Conservation (phyloP, 2,888 invertebrate genomes). For the Drosophila testacea region DNA sequence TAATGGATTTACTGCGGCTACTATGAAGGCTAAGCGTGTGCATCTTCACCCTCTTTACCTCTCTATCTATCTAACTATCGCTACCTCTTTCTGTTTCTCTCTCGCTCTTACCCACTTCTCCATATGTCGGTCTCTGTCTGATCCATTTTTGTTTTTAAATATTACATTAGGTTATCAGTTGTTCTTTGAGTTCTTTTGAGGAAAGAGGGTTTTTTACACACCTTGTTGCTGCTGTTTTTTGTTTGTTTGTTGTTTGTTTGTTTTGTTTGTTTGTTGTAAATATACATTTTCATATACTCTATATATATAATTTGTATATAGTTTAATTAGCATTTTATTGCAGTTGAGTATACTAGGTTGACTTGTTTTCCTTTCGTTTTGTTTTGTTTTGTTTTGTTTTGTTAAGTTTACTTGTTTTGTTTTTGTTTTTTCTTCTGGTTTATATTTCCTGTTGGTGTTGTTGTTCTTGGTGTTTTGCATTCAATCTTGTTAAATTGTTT, state of each 20-base stretch:
- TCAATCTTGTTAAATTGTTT: slow-evolving; percentile 20
- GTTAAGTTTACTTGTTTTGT: neutral
- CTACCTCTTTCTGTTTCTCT: slow-evolving; percentile 1
- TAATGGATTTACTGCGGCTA: slow-evolving; percentile 47
- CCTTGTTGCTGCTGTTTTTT: slow-evolving; percentile 20
- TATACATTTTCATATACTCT: slow-evolving; percentile 70
- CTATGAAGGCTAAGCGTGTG: slow-evolving; percentile 52
- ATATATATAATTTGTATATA: slow-evolving; percentile 66
- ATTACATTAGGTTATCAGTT: slow-evolving; percentile 2
- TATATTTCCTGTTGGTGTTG: slow-evolving; percentile 21
- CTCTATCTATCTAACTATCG: slow-evolving; percentile 4
- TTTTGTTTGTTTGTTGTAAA: slow-evolving; percentile 54
- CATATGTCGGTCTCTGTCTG: slow-evolving; percentile 18
- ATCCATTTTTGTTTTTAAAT: slow-evolving; percentile 13
- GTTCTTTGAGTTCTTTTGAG: slow-evolving; percentile 5
- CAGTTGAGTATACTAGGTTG: slow-evolving; percentile 78
- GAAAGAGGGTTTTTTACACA: slow-evolving; percentile 30
- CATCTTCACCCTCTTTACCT: slow-evolving; percentile 3
- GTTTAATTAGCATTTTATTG: slow-evolving; percentile 70
- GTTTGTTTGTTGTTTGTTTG: slow-evolving; percentile 15
- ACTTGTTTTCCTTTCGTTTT: slow-evolving; percentile 47
- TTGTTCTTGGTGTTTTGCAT: slow-evolving; percentile 34
- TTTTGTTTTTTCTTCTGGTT: neutral
- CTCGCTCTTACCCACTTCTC: neutral
- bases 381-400: slow-evolving; percentile 24